A percentile compares a stretch with the other conserved stretches of the same genome.
Evolutionary conservation across 2,888 invertebrate genomes (phyloP).

Genomic region (Parnassius glacialis): DNA sequence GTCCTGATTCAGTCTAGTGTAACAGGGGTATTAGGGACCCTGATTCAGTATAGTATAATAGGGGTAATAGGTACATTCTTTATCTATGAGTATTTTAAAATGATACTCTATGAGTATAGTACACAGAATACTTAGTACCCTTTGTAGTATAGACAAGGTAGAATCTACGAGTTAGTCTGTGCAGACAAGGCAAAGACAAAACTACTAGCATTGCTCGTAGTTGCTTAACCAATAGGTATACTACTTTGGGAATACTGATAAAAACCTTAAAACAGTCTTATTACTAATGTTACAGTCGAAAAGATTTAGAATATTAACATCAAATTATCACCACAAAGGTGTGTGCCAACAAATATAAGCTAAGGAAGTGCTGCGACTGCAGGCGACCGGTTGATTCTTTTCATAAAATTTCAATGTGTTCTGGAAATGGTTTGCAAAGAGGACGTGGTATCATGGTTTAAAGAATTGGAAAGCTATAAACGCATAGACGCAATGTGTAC

Average conservation of each 20-base stretch:
- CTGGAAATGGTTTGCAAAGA: conserved; percentile 98
- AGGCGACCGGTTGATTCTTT: conserved; percentile 79
- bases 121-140: no score
- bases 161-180: neutral
- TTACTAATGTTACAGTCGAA: conserved; percentile 79
- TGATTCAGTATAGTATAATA: no score
- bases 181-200: conserved; percentile 60
- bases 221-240: conserved; percentile 75
- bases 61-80: no score
- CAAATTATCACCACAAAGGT: conserved; percentile 57
- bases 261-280: conserved; percentile 50
- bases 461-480: conserved; percentile 96
- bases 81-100: no score
- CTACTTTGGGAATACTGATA: conserved; percentile 65
- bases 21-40: no score
- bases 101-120: no score
- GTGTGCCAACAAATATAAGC: conserved; percentile 70
- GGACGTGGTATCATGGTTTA: conserved; percentile 99
- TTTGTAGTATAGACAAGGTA: no score
- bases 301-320: conserved; percentile 66
- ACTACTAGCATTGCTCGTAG: conserved; percentile 77
- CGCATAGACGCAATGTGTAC: conserved; percentile 98
- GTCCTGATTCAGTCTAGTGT: no score
- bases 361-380: conserved; percentile 71
- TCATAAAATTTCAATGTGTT: conserved; percentile 81